Base-by-base conservation (phyloP, 2,888 invertebrate genomes). In the Andrena bicolor region DNA sequence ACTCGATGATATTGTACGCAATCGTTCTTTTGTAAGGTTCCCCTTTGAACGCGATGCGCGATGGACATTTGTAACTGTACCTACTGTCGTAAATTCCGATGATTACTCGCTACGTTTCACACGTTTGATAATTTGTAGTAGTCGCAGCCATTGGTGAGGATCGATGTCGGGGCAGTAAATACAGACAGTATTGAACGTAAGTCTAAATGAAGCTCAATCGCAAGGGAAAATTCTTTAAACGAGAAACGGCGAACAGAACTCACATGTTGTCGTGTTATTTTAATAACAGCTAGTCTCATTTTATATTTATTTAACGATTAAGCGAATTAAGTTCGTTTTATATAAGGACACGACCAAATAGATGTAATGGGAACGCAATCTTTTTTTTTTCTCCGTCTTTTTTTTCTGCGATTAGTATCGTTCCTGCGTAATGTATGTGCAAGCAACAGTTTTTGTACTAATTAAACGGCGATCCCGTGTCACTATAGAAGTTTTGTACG, bases 241-340 rank as follows among this genome's bases (percentile, higher is more conserved):
- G 63, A 23, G 58, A 68, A 81, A 70, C 61, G 63, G 78, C 60
- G 70, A 68, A 68, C 41, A 63, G 41, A 76, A 84, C 56, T 61
- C 77, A 83, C 74, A 76, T 49, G 74, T 82, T 83, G 66, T 82
- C 76, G 82, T 84, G 69, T 86, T 87, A 85, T 90, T 90, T 87
- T 82, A 86, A 88, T 89, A 91, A 91, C 89, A 91, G 82, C 93
- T 93, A 93, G 93, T 93, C 93, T 91, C 83, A 86, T 81, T 85
- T 87, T 87, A 84, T 89, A 86, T 86, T 89, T 88, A 86, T 90
- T 88, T 88, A 85, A 85, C 61, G 63, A 80, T 28, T 86, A 84
- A 78, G 65, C 49, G 51, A 82, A 64, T 51, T 79, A 83, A 71
- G 77, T 84, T 86, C 80, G 77, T 83, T 86, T 90, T 75, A 85